Evolutionary conservation across 2,797 vertebrate genomes (phyloP).

Genomic region (Amblyraja radiata): DNA sequence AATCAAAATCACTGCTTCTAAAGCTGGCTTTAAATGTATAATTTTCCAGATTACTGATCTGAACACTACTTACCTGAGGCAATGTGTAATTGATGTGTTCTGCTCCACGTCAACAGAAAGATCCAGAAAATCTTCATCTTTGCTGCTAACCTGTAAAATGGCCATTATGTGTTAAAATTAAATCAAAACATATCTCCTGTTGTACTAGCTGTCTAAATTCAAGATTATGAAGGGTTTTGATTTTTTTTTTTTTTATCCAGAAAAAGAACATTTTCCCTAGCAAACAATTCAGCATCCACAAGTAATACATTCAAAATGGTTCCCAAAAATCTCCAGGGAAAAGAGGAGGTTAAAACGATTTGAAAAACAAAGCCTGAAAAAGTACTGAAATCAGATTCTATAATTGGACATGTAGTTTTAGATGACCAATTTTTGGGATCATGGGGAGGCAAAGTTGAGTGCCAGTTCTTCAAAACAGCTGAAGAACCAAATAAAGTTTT

Average conservation of each 20-base stretch:
- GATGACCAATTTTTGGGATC: not conserved
- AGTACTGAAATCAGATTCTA: not conserved
- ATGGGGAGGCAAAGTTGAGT: too few species aligned
- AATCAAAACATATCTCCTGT: not conserved
- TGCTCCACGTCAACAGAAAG: slow-evolving; percentile 96
- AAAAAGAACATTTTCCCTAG: not conserved
- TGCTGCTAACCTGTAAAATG: slow-evolving; percentile 85
- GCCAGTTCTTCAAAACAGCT: too few species aligned
- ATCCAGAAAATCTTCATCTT: slow-evolving; percentile 97
- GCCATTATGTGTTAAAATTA: not conserved
- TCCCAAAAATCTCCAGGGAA: not conserved
- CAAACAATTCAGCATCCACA: not conserved
- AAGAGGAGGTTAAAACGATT: not conserved
- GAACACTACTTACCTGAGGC: slow-evolving; percentile 74
- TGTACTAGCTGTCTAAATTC: not conserved
- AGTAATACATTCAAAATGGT: not conserved
- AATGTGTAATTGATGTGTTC: slow-evolving; percentile 96
- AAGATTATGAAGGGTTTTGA: not conserved
- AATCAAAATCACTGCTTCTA: not conserved
- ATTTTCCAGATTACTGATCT: not conserved
- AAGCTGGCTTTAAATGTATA: not conserved
- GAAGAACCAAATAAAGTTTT: not conserved
- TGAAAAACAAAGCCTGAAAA: not conserved
- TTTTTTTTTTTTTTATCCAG: too few species aligned
- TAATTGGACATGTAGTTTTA: not conserved